Evolutionary conservation across 1,140 invertebrate genomes (phyloP).

Genomic region (Zelostemma sp.): DNA sequence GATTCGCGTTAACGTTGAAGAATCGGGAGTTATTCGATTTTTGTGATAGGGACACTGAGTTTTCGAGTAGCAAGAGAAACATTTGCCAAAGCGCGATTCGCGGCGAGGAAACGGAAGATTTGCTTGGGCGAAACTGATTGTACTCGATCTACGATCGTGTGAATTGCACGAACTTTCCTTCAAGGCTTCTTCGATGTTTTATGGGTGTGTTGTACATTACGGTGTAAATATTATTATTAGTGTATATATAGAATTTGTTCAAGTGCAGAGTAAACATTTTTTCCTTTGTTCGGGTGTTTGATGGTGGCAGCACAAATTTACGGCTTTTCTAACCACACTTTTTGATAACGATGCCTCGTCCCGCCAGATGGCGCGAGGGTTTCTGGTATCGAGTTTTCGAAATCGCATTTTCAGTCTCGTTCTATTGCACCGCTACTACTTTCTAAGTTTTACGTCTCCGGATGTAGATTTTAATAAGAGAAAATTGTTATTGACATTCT

Average conservation of each 20-base stretch:
- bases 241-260: constrained; percentile 43
- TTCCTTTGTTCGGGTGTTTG: too few species aligned
- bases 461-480: background rate
- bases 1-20: constrained; percentile 21
- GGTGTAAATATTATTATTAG: constrained; percentile 58
- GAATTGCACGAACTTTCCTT: constrained; percentile 12
- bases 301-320: too few species aligned
- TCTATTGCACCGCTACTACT: constrained; percentile 32
- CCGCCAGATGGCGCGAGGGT: too few species aligned
- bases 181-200: constrained; percentile 31
- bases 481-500: constrained; percentile 7
- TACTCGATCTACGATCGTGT: too few species aligned
- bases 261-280: constrained; percentile 14
- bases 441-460: constrained; percentile 20
- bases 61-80: constrained; percentile 6
- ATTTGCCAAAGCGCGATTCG: constrained; percentile 5
- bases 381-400: too few species aligned
- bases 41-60: constrained; percentile 23
- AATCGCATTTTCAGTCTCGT: too few species aligned
- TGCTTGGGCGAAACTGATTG: too few species aligned
- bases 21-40: constrained; percentile 12
- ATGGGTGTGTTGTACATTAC: constrained; percentile 58
- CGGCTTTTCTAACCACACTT: background rate
- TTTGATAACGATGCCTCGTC: too few species aligned
- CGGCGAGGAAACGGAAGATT: too few species aligned